Evolutionary conservation across 2,113 vertebrate species (phyloP).

Genomic region (Colius striatus): DNA sequence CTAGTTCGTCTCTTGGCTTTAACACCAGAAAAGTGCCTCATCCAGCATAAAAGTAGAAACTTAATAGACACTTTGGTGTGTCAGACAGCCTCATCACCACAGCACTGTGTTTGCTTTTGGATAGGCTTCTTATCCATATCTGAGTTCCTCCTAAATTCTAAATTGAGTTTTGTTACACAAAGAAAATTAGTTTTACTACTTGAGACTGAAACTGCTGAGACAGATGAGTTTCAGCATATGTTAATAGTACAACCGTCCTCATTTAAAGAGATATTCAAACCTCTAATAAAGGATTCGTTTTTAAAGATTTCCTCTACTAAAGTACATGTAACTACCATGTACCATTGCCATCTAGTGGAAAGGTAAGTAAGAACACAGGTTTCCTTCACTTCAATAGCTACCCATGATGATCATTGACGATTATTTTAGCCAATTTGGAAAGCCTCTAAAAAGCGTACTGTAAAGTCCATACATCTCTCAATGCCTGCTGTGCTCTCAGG

Average conservation of each 20-base stretch:
- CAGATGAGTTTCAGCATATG: neutral
- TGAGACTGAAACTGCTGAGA: neutral
- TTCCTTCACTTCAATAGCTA: neutral
- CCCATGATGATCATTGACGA: neutral
- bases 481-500: neutral
- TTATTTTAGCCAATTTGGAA: neutral
- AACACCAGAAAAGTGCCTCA: neutral
- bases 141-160: neutral
- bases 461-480: neutral
- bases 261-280: neutral
- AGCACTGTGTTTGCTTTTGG: neutral
- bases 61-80: neutral
- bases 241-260: neutral
- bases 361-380: conserved; percentile 60
- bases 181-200: conserved; percentile 17
- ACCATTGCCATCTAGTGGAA: conserved; percentile 67
- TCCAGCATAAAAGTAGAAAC: neutral
- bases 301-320: neutral
- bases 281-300: neutral
- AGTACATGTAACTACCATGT: conserved; percentile 33
- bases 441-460: neutral
- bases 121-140: neutral
- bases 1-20: neutral
- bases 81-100: neutral
- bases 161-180: neutral